Evolutionary conservation across 1,140 invertebrate species (phyloP).

Genomic region (Achroia grisella): DNA sequence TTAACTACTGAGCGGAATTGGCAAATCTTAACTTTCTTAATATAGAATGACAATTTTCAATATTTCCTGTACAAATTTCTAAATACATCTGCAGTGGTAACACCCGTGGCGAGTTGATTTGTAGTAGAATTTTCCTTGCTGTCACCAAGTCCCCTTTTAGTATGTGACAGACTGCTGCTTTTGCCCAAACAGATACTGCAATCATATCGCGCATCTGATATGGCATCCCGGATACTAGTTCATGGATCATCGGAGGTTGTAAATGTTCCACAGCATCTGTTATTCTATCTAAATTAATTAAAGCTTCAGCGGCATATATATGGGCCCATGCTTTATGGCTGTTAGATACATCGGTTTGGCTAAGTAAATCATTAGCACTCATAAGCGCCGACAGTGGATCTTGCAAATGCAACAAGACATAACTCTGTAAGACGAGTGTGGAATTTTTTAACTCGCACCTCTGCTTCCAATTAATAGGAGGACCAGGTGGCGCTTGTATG

Average conservation of each 20-base stretch:
- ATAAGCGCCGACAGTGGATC: constrained; percentile 88
- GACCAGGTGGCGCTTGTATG: constrained; percentile 62
- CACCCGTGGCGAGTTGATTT: constrained; percentile 63
- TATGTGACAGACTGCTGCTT: constrained; percentile 64
- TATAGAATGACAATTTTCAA: constrained; percentile 65
- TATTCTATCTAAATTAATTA: constrained; percentile 89
- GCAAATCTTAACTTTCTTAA: constrained; percentile 54
- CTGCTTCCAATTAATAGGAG: constrained; percentile 63
- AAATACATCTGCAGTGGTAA: constrained; percentile 68
- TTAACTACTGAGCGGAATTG: constrained; percentile 29
- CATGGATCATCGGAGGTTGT: constrained; percentile 83
- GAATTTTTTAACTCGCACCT: constrained; percentile 73
- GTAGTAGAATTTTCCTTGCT: constrained; percentile 59
- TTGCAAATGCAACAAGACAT: constrained; percentile 88
- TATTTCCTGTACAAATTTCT: constrained; percentile 67
- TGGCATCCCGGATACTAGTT: constrained; percentile 55
- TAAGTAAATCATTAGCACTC: constrained; percentile 81
- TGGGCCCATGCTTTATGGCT: constrained; percentile 85
- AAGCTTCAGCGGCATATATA: constrained; percentile 91
- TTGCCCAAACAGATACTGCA: constrained; percentile 64
- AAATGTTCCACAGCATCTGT: constrained; percentile 89
- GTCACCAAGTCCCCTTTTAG: constrained; percentile 59
- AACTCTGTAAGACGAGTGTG: constrained; percentile 86
- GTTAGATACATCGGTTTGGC: constrained; percentile 64
- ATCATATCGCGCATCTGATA: constrained; percentile 60